Conservation (phyloP, 2,113 vertebrate genomes). For the Puffinus mauretanicus region DNA sequence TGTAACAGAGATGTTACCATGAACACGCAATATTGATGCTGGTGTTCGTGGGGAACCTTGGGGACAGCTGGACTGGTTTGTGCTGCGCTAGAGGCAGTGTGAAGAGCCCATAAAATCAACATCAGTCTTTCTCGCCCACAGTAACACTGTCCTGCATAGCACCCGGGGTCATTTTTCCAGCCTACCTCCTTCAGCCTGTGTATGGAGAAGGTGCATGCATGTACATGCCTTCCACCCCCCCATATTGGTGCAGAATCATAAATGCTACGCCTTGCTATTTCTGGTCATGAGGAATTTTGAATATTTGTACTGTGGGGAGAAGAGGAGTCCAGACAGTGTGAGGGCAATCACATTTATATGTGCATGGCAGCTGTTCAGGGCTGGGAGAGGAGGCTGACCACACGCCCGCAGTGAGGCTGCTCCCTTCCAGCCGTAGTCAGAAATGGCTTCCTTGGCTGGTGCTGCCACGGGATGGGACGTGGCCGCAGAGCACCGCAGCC, state of each 20-base stretch:
- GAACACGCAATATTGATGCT: neutral
- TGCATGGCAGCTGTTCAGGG: neutral
- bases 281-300: neutral
- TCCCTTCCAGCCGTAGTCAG: neutral
- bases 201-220: neutral
- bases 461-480: accelerated
- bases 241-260: neutral
- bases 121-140: neutral
- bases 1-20: neutral
- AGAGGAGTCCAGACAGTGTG: neutral
- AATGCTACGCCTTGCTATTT: neutral
- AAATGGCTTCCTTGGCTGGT: neutral
- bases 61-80: neutral
- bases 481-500: accelerated
- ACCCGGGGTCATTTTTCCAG: neutral
- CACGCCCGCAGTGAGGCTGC: neutral
- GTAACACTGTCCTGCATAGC: neutral
- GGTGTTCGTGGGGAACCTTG: neutral
- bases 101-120: neutral
- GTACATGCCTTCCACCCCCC: accelerated
- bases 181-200: neutral
- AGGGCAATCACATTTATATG: neutral
- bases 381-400: neutral
- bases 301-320: neutral
- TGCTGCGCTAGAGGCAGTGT: neutral